Evolutionary conservation across 2,888 invertebrate species (phyloP).

Genomic region (Nebria brevicollis): DNA sequence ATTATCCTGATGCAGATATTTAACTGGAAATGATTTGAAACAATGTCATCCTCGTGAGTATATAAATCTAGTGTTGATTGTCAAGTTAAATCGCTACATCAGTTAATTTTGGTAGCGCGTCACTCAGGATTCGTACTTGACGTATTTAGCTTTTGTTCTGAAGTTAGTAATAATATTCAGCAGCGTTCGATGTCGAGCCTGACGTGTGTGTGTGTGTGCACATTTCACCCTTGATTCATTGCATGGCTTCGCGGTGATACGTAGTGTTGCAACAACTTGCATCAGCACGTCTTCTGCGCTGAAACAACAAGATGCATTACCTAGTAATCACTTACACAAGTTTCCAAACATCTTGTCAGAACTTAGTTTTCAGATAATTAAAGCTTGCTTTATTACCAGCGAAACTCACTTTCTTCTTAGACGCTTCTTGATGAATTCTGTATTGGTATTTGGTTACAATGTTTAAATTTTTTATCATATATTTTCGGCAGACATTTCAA

Average conservation of each 20-base stretch:
- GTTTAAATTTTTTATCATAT: too few species aligned
- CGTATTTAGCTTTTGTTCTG: neutral
- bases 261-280: neutral
- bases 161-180: neutral
- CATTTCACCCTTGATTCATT: neutral
- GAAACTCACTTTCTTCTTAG: neutral
- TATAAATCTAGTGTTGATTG: neutral
- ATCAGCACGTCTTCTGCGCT: neutral
- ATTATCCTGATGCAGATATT: neutral
- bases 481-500: neutral
- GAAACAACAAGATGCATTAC: constrained; percentile 46
- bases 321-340: constrained; percentile 44
- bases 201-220: neutral
- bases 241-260: neutral
- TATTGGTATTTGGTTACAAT: neutral
- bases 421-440: neutral
- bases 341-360: constrained; percentile 46
- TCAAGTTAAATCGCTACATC: neutral
- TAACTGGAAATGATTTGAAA: neutral
- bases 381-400: constrained; percentile 41
- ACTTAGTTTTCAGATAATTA: constrained; percentile 46
- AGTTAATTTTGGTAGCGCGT: neutral
- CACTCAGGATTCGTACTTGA: neutral
- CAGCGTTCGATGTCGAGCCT: too few species aligned
- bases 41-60: neutral